phyloP scores from a whole-genome alignment of 2,888 invertebrate genomes.

The Actias luna region DNA sequence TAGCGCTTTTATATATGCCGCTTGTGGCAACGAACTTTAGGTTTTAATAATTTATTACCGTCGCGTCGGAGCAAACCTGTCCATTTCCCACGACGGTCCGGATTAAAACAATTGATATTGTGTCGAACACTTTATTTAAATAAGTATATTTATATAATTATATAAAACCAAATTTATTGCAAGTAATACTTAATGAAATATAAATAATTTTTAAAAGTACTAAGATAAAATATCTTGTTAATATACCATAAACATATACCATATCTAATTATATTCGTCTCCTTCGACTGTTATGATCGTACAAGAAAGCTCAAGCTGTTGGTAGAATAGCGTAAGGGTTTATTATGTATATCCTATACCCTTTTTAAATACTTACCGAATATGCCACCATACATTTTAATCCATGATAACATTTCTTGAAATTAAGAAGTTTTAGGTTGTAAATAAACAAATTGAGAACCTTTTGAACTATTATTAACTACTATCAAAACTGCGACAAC shows the following conservation, averaged over 20 bases:
- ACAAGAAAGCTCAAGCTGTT: background rate
- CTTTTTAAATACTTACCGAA: background rate
- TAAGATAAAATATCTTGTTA: background rate
- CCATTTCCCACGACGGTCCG: slow-evolving; percentile 6
- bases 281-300: background rate
- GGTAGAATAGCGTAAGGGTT: background rate
- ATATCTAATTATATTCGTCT: background rate
- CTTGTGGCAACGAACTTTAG: slow-evolving; percentile 4
- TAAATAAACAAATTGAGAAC: no score
- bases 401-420: background rate
- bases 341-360: background rate
- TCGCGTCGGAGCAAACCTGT: background rate
- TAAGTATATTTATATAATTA: background rate
- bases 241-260: background rate
- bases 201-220: background rate
- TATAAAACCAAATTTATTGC: background rate
- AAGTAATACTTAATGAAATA: background rate
- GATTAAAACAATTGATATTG: slow-evolving; percentile 11
- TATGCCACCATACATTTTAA: background rate
- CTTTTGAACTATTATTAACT: no score
- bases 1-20: slow-evolving; percentile 3
- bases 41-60: background rate
- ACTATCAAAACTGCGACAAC: no score
- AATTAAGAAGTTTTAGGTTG: no score
- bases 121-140: background rate